Conservation (phyloP, 2,888 invertebrate species). For the Byasa hedistus region DNA sequence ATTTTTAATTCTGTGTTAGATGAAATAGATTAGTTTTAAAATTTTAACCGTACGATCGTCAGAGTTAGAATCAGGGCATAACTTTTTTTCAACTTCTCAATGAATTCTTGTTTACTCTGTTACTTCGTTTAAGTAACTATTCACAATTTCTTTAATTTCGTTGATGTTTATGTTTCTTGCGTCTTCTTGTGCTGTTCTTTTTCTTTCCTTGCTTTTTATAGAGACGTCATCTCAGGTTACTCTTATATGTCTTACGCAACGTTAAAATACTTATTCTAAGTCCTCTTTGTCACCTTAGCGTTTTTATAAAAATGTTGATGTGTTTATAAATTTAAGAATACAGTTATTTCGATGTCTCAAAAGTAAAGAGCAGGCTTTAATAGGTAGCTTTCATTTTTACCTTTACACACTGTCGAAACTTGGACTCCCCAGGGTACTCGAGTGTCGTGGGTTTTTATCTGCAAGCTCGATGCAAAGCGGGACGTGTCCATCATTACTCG, state of each 20-base stretch:
- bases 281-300: not conserved
- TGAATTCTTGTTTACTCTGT: not conserved
- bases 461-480: conserved; percentile 21
- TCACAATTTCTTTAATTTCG: not conserved
- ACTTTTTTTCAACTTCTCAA: not conserved
- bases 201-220: not conserved
- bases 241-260: not conserved
- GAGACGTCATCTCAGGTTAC: not conserved
- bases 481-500: conserved; percentile 3
- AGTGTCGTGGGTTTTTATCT: conserved; percentile 15
- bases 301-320: not conserved
- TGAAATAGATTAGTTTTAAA: no score
- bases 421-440: conserved; percentile 5
- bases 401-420: not conserved
- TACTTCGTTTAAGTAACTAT: not conserved
- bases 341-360: not conserved
- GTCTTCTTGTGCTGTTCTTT: not conserved
- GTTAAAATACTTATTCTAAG: not conserved
- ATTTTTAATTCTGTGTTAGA: no score
- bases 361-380: not conserved
- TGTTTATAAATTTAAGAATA: not conserved
- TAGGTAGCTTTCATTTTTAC: not conserved
- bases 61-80: not conserved
- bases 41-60: not conserved
- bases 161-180: not conserved